These are phyloP conservation scores for Morone chrysops DNA, from an alignment of 2,113 vertebrate species.

Conservation along the genomic window DNA sequence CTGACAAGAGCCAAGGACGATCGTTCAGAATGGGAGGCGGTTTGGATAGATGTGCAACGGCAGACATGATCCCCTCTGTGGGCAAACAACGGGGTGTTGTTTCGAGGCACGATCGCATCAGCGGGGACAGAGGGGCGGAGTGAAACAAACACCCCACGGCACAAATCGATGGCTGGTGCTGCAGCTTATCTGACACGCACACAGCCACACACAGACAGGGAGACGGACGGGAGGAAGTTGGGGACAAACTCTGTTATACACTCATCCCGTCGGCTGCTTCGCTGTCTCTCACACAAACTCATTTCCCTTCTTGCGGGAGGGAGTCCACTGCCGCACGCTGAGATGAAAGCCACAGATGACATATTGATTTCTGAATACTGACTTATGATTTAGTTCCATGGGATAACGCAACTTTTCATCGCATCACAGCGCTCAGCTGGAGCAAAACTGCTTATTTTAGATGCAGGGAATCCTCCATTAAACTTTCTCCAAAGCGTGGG, in stretches of 20 bases:
- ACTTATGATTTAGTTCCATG: slow-evolving; percentile 25
- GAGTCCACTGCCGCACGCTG: background rate
- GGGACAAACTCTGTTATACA: slow-evolving; percentile 32
- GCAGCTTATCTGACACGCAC: slow-evolving; percentile 20
- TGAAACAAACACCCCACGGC: slow-evolving; percentile 39
- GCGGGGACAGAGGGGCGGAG: background rate
- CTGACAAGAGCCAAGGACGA: slow-evolving; percentile 42
- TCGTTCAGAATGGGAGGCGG: slow-evolving; percentile 1
- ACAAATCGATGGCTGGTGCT: slow-evolving; percentile 44
- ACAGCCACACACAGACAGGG: background rate
- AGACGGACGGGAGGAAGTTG: slow-evolving; percentile 20
- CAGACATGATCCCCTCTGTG: slow-evolving; percentile 32
- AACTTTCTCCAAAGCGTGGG: slow-evolving; percentile 11
- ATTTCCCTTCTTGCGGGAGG: slow-evolving; percentile 11
- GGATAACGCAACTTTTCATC: slow-evolving; percentile 3
- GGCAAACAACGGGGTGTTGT: slow-evolving; percentile 37
- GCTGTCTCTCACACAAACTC: slow-evolving; percentile 25
- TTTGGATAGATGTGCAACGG: slow-evolving; percentile 47
- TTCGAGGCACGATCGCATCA: slow-evolving; percentile 39
- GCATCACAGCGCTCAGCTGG: background rate
- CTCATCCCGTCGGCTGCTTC: slow-evolving; percentile 26
- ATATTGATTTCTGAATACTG: slow-evolving; percentile 45
- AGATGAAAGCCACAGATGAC: slow-evolving; percentile 33
- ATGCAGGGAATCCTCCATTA: slow-evolving; percentile 37
- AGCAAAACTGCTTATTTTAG: slow-evolving; percentile 44